Evolutionary conservation across 2,113 vertebrate species (phyloP).

Genomic region (Protomyctophum bolini): DNA sequence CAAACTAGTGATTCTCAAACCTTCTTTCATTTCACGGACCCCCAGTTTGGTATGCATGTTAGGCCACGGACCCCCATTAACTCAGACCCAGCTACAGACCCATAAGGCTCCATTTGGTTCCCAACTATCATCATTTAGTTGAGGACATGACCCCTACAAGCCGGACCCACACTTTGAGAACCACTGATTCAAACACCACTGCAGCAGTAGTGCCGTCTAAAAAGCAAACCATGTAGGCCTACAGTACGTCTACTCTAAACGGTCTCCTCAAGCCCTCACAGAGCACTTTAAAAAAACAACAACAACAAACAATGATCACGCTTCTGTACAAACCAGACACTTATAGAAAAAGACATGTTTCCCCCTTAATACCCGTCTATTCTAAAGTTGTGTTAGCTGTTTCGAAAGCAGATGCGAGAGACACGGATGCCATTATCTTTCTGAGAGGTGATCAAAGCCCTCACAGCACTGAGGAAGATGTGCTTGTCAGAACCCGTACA

Average conservation of each 20-base stretch:
- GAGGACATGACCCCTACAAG: no score
- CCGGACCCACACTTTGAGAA: no score
- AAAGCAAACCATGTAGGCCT: slow-evolving; percentile 11
- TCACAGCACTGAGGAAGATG: slow-evolving; percentile 22
- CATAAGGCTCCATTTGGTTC: no score
- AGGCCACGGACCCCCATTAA: no score
- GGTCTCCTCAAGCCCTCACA: no score
- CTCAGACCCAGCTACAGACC: no score
- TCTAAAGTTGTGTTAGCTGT: not conserved
- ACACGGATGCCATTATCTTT: slow-evolving; percentile 44
- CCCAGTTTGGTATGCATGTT: no score
- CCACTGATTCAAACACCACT: slow-evolving; percentile 13
- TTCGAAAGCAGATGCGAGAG: slow-evolving; percentile 5
- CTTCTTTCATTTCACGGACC: no score
- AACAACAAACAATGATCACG: not conserved
- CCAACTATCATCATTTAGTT: no score
- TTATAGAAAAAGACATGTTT: slow-evolving; percentile 8
- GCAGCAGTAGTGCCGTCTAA: not conserved
- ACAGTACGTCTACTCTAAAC: no score
- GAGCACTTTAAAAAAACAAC: not conserved
- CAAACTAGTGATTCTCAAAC: no score
- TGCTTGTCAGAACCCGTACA: slow-evolving; percentile 53
- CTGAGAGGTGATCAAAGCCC: slow-evolving; percentile 59
- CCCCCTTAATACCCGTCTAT: slow-evolving; percentile 10
- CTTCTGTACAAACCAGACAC: no score